Evolutionary conservation across 2,797 vertebrate species (phyloP).

Genomic region (Knipowitschia caucasica): DNA sequence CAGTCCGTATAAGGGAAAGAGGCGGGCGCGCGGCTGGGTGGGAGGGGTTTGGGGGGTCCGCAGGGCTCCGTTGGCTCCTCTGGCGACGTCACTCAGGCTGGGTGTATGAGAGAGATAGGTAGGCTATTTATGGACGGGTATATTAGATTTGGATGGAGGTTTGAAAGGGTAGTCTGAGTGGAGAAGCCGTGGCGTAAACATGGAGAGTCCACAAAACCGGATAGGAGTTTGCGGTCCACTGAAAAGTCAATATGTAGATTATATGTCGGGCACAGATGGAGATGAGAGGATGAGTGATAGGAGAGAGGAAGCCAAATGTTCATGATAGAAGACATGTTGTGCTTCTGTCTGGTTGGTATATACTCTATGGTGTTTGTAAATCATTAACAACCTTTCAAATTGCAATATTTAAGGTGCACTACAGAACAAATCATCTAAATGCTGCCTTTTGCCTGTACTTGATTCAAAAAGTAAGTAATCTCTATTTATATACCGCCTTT

Average conservation of each 20-base stretch:
- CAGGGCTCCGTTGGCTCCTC: conserved; percentile 68
- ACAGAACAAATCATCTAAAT: too few species aligned
- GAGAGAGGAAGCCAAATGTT: not conserved
- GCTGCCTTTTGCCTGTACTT: too few species aligned
- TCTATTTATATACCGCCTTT: too few species aligned
- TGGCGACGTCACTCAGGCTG: conserved; percentile 62
- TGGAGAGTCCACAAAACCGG: conserved; percentile 30
- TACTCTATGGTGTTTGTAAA: too few species aligned
- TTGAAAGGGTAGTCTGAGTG: conserved; percentile 58
- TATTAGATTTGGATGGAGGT: conserved; percentile 81
- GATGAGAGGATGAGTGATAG: conserved; percentile 4
- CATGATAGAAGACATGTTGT: not conserved
- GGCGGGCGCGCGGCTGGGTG: conserved; percentile 64
- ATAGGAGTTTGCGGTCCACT: conserved; percentile 14
- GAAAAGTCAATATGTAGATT: conserved; percentile 37
- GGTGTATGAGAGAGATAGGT: conserved; percentile 81
- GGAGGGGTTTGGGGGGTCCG: conserved; percentile 36
- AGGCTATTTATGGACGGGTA: conserved; percentile 98
- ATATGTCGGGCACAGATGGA: conserved; percentile 21
- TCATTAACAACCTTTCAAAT: too few species aligned
- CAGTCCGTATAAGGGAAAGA: conserved; percentile 84
- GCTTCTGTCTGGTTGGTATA: too few species aligned
- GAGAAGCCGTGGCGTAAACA: conserved; percentile 56
- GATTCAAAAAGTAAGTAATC: too few species aligned
- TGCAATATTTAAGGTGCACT: too few species aligned